A percentile compares a stretch with the other conserved stretches of the same genome.
Conservation (phyloP, 2,888 invertebrate genomes). For the Leistus spinibarbis region DNA sequence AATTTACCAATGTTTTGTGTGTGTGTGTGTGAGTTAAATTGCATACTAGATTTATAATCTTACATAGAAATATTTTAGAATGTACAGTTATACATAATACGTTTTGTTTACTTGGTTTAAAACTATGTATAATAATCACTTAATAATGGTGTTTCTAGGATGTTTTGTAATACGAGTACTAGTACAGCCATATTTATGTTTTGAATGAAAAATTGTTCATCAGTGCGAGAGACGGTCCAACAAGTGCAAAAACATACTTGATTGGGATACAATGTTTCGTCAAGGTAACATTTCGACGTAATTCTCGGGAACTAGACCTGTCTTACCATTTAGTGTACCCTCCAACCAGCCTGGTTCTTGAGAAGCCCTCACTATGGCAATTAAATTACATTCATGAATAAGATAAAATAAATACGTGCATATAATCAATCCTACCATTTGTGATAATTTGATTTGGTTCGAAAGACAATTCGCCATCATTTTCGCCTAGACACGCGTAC, state of each 20-base stretch:
- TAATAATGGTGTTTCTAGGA: background rate
- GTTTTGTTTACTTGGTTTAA: background rate
- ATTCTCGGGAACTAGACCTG: conserved; percentile 94
- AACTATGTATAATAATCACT: background rate
- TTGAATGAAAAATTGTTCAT: no score
- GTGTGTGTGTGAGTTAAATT: background rate
- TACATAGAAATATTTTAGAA: conserved; percentile 4
- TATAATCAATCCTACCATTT: conserved; percentile 71
- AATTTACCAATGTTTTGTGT: background rate
- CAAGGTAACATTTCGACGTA: conserved; percentile 89
- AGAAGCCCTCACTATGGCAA: conserved; percentile 75
- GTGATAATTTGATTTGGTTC: conserved; percentile 98
- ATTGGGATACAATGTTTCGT: conserved; percentile 52
- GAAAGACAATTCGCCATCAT: conserved; percentile 96
- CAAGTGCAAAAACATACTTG: conserved; percentile 47
- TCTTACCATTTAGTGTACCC: conserved; percentile 89
- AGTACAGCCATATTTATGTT: background rate
- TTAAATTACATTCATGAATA: no score
- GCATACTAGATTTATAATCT: background rate
- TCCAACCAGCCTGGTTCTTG: conserved; percentile 98
- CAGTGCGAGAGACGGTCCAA: background rate
- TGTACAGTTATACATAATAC: background rate
- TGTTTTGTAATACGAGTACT: background rate
- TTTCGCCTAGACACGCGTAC: conserved; percentile 95
- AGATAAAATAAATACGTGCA: background rate